Percentiles rank a stretch among this genome's conserved stretches.
phyloP scores from a whole-genome alignment of 2,113 vertebrate species.

The Atlantisia rogersi region DNA sequence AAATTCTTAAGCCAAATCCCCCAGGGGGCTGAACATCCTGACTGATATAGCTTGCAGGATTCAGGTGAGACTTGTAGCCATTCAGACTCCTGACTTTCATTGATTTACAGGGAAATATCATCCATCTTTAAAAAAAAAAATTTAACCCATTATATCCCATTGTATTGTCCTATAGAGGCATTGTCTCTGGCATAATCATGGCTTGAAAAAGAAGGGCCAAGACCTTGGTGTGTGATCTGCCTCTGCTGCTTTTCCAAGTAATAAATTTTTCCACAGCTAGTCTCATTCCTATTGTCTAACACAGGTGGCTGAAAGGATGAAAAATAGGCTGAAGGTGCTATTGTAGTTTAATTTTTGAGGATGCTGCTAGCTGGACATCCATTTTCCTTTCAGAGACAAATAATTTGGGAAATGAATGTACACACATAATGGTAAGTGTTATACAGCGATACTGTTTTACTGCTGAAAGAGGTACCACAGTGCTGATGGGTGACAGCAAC shows the following conservation, averaged over 20 bases:
- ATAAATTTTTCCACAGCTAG: background rate
- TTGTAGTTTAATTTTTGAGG: background rate
- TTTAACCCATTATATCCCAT: background rate
- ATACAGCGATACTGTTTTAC: background rate
- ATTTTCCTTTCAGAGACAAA: background rate
- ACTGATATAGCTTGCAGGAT: background rate
- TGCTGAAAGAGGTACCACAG: background rate
- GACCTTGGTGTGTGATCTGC: background rate
- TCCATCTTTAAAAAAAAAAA: background rate
- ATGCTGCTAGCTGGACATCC: background rate
- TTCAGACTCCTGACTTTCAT: background rate
- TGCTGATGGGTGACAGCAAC: background rate
- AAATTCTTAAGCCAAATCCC: background rate
- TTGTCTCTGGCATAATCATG: background rate
- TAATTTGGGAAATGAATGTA: background rate
- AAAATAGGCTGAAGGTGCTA: background rate
- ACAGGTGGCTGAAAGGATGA: background rate
- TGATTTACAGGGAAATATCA: background rate
- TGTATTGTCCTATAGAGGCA: background rate
- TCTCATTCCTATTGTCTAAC: background rate
- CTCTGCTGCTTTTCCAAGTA: background rate
- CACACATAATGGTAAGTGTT: background rate
- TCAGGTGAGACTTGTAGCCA: background rate
- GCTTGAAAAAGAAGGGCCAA: background rate
- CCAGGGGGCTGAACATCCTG: background rate